Evolutionary conservation across 2,888 invertebrate genomes (phyloP).

Genomic region (Brachyopa scutellaris): DNA sequence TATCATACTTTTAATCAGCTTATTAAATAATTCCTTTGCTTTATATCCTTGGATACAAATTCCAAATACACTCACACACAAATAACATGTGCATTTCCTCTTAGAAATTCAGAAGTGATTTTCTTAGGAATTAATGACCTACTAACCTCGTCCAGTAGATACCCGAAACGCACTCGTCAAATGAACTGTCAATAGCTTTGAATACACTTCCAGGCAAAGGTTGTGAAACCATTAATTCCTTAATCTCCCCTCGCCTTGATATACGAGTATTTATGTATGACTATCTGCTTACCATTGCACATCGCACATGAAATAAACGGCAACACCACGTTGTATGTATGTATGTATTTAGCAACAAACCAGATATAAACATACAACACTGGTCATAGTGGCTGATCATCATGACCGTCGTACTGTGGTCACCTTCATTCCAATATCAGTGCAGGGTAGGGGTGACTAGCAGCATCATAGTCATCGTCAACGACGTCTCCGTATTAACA

Average conservation of each 20-base stretch:
- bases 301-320: neutral
- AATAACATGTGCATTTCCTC: too few relatives aligned
- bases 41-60: too few relatives aligned
- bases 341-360: neutral
- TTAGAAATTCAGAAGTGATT: too few relatives aligned
- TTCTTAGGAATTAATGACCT: slow-evolving; percentile 6
- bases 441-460: neutral
- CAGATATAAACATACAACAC: neutral
- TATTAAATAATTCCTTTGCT: too few relatives aligned
- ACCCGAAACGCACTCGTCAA: too few relatives aligned
- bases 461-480: neutral
- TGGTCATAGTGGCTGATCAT: neutral
- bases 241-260: slow-evolving; percentile 47
- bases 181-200: neutral
- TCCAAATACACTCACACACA: too few relatives aligned
- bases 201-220: slow-evolving; percentile 10
- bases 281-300: slow-evolving; percentile 25
- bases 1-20: too few relatives aligned
- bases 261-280: slow-evolving; percentile 46
- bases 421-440: neutral
- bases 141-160: neutral
- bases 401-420: slow-evolving; percentile 15
- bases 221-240: slow-evolving; percentile 29
- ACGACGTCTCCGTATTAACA: slow-evolving; percentile 59
- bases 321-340: neutral